Evolutionary conservation across 2,797 vertebrate species (phyloP).

Genomic region (Crocidura indochinensis): DNA sequence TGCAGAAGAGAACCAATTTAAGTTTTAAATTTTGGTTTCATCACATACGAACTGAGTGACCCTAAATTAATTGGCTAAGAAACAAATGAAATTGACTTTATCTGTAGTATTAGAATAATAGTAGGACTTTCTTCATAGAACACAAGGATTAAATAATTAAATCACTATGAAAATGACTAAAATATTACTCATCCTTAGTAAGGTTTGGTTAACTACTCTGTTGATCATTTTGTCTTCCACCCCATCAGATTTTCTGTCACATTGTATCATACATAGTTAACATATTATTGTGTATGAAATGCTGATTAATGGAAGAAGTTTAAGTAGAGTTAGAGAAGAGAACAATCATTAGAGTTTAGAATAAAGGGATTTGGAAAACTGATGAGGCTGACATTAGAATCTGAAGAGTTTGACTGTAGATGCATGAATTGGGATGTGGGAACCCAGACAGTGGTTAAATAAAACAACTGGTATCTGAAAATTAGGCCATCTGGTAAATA

Average conservation of each 20-base stretch:
- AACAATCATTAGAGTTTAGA: background rate
- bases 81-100: background rate
- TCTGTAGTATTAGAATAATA: background rate
- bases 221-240: background rate
- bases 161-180: background rate
- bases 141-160: background rate
- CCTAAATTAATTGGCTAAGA: background rate
- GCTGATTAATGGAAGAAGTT: background rate
- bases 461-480: conserved; percentile 21
- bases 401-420: background rate
- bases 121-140: background rate
- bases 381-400: background rate
- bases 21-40: no score
- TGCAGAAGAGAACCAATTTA: no score
- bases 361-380: background rate
- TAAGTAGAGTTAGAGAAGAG: background rate
- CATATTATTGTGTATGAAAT: background rate
- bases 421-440: background rate
- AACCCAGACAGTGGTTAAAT: background rate
- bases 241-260: background rate
- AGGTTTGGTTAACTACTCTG: background rate
- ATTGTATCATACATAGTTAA: background rate
- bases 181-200: background rate
- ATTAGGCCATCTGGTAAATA: conserved; percentile 59
- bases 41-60: background rate